Evolutionary conservation across 64 coral and sea anemone genomes (phyloP).

Genomic region (Cladopsammia gracilis): DNA sequence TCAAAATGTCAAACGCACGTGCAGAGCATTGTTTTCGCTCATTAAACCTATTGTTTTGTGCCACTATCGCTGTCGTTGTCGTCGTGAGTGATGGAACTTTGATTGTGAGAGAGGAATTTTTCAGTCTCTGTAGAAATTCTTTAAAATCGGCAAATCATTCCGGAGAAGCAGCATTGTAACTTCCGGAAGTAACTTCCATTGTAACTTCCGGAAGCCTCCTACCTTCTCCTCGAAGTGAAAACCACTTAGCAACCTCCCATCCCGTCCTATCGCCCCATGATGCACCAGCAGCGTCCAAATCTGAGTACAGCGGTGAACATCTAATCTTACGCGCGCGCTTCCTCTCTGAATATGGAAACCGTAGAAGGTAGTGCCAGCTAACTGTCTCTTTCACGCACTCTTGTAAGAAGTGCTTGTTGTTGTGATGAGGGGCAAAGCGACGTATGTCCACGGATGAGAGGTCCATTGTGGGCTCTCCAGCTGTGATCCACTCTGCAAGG

Average conservation of each 20-base stretch:
- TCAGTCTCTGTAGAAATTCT: no score
- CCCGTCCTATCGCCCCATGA: slow-evolving; percentile 93
- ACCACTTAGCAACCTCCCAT: slow-evolving; percentile 95
- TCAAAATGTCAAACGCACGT: no score
- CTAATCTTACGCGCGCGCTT: slow-evolving; percentile 65
- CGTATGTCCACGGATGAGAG: slow-evolving; percentile 88
- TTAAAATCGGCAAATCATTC: no score
- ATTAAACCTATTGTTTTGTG: no score
- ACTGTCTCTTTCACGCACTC: slow-evolving; percentile 76
- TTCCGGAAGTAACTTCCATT: background rate
- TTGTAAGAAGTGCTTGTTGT: slow-evolving; percentile 86
- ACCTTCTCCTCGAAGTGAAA: slow-evolving; percentile 61
- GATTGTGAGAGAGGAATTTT: no score
- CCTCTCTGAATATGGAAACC: slow-evolving; percentile 82
- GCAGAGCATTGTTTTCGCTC: no score
- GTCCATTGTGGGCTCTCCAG: slow-evolving; percentile 89
- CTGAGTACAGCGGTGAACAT: slow-evolving; percentile 84
- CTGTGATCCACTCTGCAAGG: slow-evolving; percentile 91
- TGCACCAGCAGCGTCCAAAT: slow-evolving; percentile 74
- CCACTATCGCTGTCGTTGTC: no score
- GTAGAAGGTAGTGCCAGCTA: slow-evolving; percentile 80
- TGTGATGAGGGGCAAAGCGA: slow-evolving; percentile 79
- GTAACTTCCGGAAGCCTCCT: background rate
- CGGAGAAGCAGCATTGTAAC: background rate
- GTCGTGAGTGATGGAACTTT: no score